These are phyloP conservation scores for Nycticebus coucang DNA, from an alignment of 2,113 vertebrate genomes.

Conservation along the genomic window DNA sequence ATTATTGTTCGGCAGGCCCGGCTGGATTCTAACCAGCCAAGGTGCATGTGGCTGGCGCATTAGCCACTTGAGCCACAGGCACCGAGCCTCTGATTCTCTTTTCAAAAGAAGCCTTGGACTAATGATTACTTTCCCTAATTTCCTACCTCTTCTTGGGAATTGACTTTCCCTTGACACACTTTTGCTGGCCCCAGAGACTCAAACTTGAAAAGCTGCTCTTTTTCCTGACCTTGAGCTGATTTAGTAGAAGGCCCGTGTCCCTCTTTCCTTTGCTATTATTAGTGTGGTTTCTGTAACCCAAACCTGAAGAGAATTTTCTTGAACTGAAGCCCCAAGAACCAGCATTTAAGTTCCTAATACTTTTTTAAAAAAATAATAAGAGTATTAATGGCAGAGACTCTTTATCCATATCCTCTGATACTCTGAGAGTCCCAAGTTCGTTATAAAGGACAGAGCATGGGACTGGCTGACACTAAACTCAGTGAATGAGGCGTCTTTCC, in stretches of 20 bases:
- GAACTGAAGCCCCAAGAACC: background rate
- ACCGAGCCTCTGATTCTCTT: background rate
- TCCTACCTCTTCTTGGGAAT: slow-evolving; percentile 10
- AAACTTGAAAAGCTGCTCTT: background rate
- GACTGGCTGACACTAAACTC: background rate
- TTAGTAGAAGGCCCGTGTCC: background rate
- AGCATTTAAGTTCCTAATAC: background rate
- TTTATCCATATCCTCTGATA: background rate
- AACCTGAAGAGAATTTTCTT: slow-evolving; percentile 42
- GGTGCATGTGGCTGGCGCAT: no score
- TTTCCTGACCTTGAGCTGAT: slow-evolving; percentile 43
- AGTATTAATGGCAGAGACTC: background rate
- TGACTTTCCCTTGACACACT: slow-evolving; percentile 13
- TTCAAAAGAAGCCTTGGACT: slow-evolving; percentile 29
- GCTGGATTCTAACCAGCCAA: no score
- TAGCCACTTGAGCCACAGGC: no score
- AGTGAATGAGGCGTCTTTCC: background rate
- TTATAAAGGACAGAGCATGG: background rate
- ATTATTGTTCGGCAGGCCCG: no score
- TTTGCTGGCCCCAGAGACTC: background rate
- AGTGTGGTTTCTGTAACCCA: background rate
- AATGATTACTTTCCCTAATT: slow-evolving; percentile 34
- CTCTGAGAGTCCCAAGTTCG: background rate
- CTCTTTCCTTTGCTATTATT: background rate
- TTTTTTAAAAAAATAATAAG: background rate